Evolutionary conservation across 2,797 vertebrate species (phyloP).

Genomic region (Siniperca scherzeri): DNA sequence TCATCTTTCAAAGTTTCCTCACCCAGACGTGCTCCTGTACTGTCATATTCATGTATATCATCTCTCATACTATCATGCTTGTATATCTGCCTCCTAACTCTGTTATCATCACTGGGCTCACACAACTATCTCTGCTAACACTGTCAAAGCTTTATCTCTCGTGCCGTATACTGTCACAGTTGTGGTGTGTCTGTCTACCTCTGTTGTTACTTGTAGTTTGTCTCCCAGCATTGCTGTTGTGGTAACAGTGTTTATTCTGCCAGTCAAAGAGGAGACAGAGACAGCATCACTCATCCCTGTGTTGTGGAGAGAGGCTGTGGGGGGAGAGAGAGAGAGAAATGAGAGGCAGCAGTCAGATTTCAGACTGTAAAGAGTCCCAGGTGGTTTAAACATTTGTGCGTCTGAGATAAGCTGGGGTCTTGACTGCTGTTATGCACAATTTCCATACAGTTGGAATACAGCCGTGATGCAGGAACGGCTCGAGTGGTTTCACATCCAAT

Average conservation of each 20-base stretch:
- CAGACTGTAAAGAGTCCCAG: slow-evolving; percentile 71
- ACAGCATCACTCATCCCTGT: slow-evolving; percentile 73
- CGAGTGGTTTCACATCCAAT: slow-evolving; percentile 32
- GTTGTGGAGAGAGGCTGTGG: slow-evolving; percentile 50
- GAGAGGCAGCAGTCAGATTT: slow-evolving; percentile 65
- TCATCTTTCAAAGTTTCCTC: slow-evolving; percentile 50
- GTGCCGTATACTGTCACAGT: slow-evolving; percentile 63
- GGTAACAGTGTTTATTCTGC: slow-evolving; percentile 77
- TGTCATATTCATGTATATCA: slow-evolving; percentile 54
- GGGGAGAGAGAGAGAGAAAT: not conserved
- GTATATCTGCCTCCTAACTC: slow-evolving; percentile 63
- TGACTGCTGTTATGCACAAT: slow-evolving; percentile 66
- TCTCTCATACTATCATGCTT: slow-evolving; percentile 47
- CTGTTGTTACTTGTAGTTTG: slow-evolving; percentile 72
- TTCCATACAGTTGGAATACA: slow-evolving; percentile 56
- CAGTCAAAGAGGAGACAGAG: slow-evolving; percentile 73
- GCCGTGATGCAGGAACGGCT: slow-evolving; percentile 24
- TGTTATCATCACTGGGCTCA: slow-evolving; percentile 59
- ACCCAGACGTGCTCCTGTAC: slow-evolving; percentile 23
- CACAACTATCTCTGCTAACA: slow-evolving; percentile 60
- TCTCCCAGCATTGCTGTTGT: slow-evolving; percentile 67
- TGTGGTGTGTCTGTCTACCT: slow-evolving; percentile 68
- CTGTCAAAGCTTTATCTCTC: slow-evolving; percentile 67
- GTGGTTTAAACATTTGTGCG: slow-evolving; percentile 66
- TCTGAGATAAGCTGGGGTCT: slow-evolving; percentile 72